Base-by-base conservation (phyloP, 1,140 invertebrate species). In the Andrena cerasifolii region DNA sequence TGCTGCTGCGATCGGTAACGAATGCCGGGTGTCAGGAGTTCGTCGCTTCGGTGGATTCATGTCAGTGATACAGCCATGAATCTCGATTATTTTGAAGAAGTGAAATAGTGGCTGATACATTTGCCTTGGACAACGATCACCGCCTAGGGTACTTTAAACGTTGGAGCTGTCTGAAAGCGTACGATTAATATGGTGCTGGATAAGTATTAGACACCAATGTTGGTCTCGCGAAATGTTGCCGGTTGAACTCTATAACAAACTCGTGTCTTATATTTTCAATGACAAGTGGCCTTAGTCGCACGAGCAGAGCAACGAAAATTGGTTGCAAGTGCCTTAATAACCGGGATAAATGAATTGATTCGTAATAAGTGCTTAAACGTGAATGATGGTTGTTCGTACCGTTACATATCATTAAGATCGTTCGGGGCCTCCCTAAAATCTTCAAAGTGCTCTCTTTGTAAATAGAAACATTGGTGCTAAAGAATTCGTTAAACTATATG, bases 291-390 rank as follows among this genome's bases (percentile, higher is more conserved):
- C 58, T 74, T 53, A 54, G 18, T 51, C 18, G 26, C 49, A n/a
- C 43, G 56, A 28, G n/a, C n/a, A n/a, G n/a, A n/a, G n/a, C n/a
- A n/a, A 36, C 40, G 26, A 51, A 53, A 53, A n/a, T 62, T 73
- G 45, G 26, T 51, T 51, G 10, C 26, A 53, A 74, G 72, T 75
- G 72, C 72, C 72, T 75, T 47, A 26, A 74, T 21, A 73, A 61
- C 8, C 33, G 49, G 43, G 26, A 31, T 40, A 70, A 31, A 45
- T 21, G 28, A 58, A 70, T 58, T 53, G 47, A 68, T 71, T 47
- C 4, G 18, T 33, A 47, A 61, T 18, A 24, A 45, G 72, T 66
- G 62, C 21, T 43, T 12, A 56, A 21, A 43, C 36, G 21, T 47
- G 62, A 18, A 63, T 59, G 59, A 47, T 16, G 28, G n/a, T 45